Base-by-base conservation (phyloP, 92 coral and sea anemone species). In the Pocillopora meandrina region DNA sequence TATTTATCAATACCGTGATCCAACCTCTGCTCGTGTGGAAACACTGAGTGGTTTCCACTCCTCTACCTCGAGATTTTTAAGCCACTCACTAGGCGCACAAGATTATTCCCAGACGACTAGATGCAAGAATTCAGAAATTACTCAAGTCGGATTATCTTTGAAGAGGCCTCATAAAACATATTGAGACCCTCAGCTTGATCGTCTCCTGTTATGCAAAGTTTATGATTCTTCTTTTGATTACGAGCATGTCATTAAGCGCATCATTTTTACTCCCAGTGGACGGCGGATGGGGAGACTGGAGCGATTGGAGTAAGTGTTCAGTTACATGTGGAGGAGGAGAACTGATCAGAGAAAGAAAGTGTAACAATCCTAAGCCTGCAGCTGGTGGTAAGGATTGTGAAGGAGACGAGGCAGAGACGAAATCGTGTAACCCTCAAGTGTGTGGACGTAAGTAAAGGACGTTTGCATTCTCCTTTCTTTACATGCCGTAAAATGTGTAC, bases 301-400 rank as follows among this genome's bases (percentile, higher is more conserved):
- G 58, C n/a, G 12, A 36, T 3, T 77, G 82, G 82, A 64, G 71
- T 56, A n/a, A 77, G 6, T 77, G 82, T 12, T 15, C 71, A 0
- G 59, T 34, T 14, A 77, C 82, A 7, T 77, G 82, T 36, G 82
- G 82, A 18, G 82, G 59, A 19, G 82, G 82, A 18, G 42, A 11
- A 21, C 67, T 21, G 80, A 64, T 16, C 10, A 61, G 82, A 19
- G 11, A 10, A 4, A 71, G 82, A 3, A 33, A 36, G 4, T 77
- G 82, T 60, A 78, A 77, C 59, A 77, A 64, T 1, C 82, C 82
- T 18, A 77, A 62, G 42, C 82, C 82, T 1, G 21, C 4, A 7
- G 60, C 20, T 2, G 71, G 60, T 7, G 82, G 82, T 1, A 77
- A 64, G 21, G 23, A 77, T 2, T 77, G 82, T 20, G 11, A 77